Evolutionary conservation across 2,113 vertebrate genomes (phyloP), one percentile per base, ranked within the genome.

Genomic region (Salvator merianae): DNA sequence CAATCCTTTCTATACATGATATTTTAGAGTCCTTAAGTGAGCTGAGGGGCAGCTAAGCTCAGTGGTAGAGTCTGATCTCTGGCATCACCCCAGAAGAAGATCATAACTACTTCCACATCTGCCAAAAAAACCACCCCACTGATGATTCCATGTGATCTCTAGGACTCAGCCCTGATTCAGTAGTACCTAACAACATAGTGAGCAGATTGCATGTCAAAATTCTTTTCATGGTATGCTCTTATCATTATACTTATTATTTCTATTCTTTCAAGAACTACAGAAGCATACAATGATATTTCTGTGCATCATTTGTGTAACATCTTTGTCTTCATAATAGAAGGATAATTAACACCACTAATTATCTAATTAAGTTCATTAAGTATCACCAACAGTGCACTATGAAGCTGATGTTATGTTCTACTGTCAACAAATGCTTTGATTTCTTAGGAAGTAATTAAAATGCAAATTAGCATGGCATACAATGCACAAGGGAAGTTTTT

Each of bases 331-430:
- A 95, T 97, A 98, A 97, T 96, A 97, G 96, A 98, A 97, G 95
- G 97, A 98, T 98, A 99, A 98, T 99, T 98, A 99, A 98, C 98
- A 98, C 96, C 97, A 97, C 97, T 99, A 98, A 98, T 99, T 98
- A 98, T 99, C 97, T 98, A 98, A 97, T 99, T 99, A 99, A 99
- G 97, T 98, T 98, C 98, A 99, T 99, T 99, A 98, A 97, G 97
- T 97, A 97, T 97, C 97, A 97, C 97, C 97, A 97, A 97, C 97
- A 96, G 96, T 95, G 96, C 95, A 97, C 95, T 84, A 85, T 97
- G 97, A 98, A 97, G 97, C 96, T 98, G 98, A 98, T 98, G 98
- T 98, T 98, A 97, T 99, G 97, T 98, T 99, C 96, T 96, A 96
- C 97, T 98, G 98, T 98, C 98, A 98, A 98, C 97, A 98, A 98